These are phyloP conservation scores for Fragum fragum DNA, from an alignment of 2,888 invertebrate genomes.

Conservation along the genomic window DNA sequence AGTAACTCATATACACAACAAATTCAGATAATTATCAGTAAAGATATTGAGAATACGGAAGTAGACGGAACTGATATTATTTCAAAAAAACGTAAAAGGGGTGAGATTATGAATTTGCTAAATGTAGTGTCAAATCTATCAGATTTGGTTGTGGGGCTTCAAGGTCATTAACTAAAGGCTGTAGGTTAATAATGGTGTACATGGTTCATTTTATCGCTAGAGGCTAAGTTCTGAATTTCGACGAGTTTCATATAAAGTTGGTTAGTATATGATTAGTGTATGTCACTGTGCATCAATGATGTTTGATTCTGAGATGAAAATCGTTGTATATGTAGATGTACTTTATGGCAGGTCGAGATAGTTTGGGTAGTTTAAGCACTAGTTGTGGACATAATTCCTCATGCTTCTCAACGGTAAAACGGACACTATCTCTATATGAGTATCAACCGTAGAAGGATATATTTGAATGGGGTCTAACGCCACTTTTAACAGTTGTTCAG, in stretches of 20 bases:
- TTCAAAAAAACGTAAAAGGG: neutral
- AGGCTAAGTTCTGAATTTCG: neutral
- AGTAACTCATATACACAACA: conserved; percentile 6
- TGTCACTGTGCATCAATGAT: neutral
- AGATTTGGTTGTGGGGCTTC: neutral
- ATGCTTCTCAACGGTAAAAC: neutral
- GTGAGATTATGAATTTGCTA: neutral
- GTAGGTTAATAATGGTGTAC: neutral
- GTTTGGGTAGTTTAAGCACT: neutral
- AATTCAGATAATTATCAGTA: neutral
- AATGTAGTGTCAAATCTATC: neutral
- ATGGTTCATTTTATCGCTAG: neutral
- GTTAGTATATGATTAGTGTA: neutral
- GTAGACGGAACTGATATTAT: neutral
- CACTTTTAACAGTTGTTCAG: too few relatives aligned
- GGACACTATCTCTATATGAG: neutral
- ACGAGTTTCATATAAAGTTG: neutral
- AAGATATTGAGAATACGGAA: neutral
- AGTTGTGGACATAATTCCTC: conserved; percentile 1
- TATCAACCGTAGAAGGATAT: neutral
- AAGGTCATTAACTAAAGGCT: neutral
- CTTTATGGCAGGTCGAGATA: neutral
- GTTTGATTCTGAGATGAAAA: neutral
- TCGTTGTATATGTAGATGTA: neutral
- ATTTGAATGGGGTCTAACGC: too few relatives aligned